Conservation (phyloP, 2,888 invertebrate species). For the Pyrrhosoma nymphula region DNA sequence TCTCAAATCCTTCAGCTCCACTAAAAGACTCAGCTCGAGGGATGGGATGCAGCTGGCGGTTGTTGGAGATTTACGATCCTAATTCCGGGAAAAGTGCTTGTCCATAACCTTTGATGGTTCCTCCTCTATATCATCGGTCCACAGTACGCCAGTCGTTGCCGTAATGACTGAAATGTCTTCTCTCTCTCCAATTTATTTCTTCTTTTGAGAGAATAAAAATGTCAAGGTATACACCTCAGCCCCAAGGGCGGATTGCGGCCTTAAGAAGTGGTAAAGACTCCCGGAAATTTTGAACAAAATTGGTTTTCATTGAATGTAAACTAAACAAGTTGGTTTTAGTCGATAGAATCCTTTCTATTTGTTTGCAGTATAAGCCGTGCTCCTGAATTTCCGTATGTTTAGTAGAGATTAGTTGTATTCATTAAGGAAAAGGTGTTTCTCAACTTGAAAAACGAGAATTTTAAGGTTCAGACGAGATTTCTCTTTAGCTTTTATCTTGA, state of each 20-base stretch:
- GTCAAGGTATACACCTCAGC: background rate
- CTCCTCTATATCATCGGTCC: background rate
- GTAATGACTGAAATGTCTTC: background rate
- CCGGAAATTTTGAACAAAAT: background rate
- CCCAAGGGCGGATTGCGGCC: background rate
- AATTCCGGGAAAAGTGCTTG: background rate
- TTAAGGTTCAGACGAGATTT: too few species aligned
- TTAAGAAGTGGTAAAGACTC: background rate
- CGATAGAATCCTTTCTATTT: too few species aligned
- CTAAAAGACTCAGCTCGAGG: too few species aligned
- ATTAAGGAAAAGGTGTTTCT: too few species aligned
- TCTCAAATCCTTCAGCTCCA: too few species aligned
- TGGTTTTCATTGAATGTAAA: background rate
- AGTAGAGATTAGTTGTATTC: too few species aligned
- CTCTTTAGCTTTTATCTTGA: too few species aligned
- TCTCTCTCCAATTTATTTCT: background rate
- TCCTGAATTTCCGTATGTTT: too few species aligned
- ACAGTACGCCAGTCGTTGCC: background rate
- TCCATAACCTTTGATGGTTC: background rate
- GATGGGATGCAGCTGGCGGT: too few species aligned
- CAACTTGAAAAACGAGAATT: too few species aligned
- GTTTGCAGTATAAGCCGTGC: too few species aligned
- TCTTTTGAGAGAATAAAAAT: background rate
- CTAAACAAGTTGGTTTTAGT: too few species aligned
- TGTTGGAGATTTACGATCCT: background rate